phyloP scores from a whole-genome alignment of 2,797 vertebrate genomes.

The Cyprinodon diabolis region DNA sequence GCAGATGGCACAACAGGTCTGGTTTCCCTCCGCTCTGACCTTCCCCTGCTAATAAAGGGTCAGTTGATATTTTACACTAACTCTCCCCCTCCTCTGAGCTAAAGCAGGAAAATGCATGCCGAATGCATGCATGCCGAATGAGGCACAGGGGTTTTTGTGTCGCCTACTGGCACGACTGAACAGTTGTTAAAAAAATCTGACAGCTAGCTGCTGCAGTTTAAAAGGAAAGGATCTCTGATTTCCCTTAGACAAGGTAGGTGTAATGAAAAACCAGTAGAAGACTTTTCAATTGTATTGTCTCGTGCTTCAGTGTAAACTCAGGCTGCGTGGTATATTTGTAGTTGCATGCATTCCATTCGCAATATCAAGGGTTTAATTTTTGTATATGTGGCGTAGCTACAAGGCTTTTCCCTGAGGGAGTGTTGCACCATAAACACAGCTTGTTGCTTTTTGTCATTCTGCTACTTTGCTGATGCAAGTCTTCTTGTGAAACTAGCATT shows the following conservation, averaged over 20 bases:
- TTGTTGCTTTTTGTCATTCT: not conserved
- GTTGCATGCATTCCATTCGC: not conserved
- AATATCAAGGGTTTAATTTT: not conserved
- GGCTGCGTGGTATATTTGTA: not conserved
- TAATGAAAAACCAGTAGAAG: not conserved
- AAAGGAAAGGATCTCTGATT: slow-evolving; percentile 5
- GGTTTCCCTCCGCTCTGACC: slow-evolving; percentile 46
- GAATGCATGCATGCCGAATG: slow-evolving; percentile 16
- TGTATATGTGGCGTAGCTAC: too few relatives aligned
- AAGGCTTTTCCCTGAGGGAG: too few relatives aligned
- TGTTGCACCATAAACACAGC: slow-evolving; percentile 2
- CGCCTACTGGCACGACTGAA: not conserved
- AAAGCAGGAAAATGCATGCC: slow-evolving; percentile 25
- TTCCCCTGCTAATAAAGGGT: slow-evolving; percentile 47
- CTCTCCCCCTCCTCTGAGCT: slow-evolving; percentile 8
- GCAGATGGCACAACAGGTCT: slow-evolving; percentile 57
- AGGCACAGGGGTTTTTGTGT: slow-evolving; percentile 1
- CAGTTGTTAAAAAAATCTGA: not conserved
- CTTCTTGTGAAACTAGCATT: not conserved
- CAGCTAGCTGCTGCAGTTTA: slow-evolving; percentile 9
- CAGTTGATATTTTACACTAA: slow-evolving; percentile 7
- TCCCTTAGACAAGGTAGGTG: slow-evolving; percentile 46
- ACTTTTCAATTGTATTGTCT: not conserved
- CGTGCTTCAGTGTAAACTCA: not conserved
- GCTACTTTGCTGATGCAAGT: not conserved